A percentile compares a stretch with the other conserved stretches of the same genome.
Evolutionary conservation across 2,797 vertebrate genomes (phyloP).

Genomic region (Clarias platycephalus): DNA sequence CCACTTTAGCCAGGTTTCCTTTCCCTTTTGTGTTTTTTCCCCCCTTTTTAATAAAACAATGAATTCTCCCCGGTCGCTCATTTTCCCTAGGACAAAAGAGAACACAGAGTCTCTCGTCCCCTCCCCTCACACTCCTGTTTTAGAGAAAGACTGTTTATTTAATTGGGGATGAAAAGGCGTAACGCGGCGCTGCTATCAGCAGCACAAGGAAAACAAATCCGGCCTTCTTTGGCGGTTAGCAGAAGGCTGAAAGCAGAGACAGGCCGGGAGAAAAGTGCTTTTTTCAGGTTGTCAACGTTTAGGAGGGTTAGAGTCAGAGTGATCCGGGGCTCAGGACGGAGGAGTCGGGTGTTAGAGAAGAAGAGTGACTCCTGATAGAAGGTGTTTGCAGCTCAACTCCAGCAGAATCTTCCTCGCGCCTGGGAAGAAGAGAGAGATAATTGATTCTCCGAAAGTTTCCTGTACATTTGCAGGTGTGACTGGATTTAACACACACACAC

Average conservation of each 20-base stretch:
- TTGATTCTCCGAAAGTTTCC: slow-evolving; percentile 83
- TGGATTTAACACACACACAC: slow-evolving; percentile 69
- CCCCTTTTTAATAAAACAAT: slow-evolving; percentile 66
- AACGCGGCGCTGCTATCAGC: slow-evolving; percentile 65
- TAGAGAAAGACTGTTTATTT: slow-evolving; percentile 71
- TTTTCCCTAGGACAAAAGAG: slow-evolving; percentile 71
- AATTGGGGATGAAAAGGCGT: slow-evolving; percentile 69
- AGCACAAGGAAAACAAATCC: slow-evolving; percentile 68
- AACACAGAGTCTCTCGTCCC: slow-evolving; percentile 43
- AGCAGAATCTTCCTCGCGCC: slow-evolving; percentile 79
- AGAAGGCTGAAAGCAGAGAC: slow-evolving; percentile 68
- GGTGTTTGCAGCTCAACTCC: slow-evolving; percentile 83
- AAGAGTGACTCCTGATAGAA: slow-evolving; percentile 84
- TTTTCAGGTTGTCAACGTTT: slow-evolving; percentile 82
- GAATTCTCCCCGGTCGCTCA: slow-evolving; percentile 66
- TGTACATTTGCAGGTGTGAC: slow-evolving; percentile 77
- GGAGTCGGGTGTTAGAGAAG: slow-evolving; percentile 81
- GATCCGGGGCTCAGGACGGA: slow-evolving; percentile 81
- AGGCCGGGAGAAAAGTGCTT: slow-evolving; percentile 73
- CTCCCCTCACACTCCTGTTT: slow-evolving; percentile 31
- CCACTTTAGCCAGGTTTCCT: slow-evolving; percentile 72
- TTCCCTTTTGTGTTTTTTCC: slow-evolving; percentile 74
- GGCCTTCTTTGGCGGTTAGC: slow-evolving; percentile 76
- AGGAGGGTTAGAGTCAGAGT: slow-evolving; percentile 85
- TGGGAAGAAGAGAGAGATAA: slow-evolving; percentile 78